Evolutionary conservation across 1,140 invertebrate genomes (phyloP), one percentile per base, ranked within the genome.

Genomic region (Steinernema khuongi): DNA sequence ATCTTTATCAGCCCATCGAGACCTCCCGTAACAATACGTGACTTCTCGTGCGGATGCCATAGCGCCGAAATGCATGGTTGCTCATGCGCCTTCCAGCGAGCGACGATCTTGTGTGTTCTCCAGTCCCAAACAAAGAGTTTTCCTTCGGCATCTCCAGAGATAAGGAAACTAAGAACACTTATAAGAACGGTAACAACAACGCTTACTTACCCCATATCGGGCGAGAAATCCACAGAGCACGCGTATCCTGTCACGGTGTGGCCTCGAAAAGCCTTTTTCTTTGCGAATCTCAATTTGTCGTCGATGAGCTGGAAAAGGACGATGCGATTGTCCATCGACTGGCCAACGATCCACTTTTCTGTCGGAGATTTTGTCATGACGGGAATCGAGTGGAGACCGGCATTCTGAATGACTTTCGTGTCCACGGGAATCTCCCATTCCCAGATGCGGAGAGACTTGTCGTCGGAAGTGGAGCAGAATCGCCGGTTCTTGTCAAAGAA

Each of bases 321-420:
- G 44, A 99, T 93, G 88, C 98, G 97, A 85, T 99, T 99, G 87
- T 99, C 96, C 93, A 99, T 95, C 74, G 93, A 94, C 86, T 99
- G 97, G 86, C 96, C 99, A 0, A 96, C 95, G 44, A 99, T 88
- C 96, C 96, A 99, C 87, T 99, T 99, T 82, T 87, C 88, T 81
- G 98, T 99, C 1, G 94, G 95, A 0, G 94, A 92, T 18, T 91
- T 88, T 0, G 94, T 94, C 0, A 98, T 94, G 0, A 94, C 91
- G 0, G 97, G 97, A 91, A 99, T 97, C 1, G 95, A 97, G 88
- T 99, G 96, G 94, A 99, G 97, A 1, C 92, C 91, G 1, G 96
- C 96, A 88, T 99, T 96, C n/a, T 96, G 96, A 81, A 99, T 99
- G 85, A 99, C 97, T 86, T 99, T 99, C 91, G 99, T 98, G 86